These are phyloP conservation scores for Sisyra terminalis DNA, from an alignment of 2,888 invertebrate genomes.

Conservation along the genomic window DNA sequence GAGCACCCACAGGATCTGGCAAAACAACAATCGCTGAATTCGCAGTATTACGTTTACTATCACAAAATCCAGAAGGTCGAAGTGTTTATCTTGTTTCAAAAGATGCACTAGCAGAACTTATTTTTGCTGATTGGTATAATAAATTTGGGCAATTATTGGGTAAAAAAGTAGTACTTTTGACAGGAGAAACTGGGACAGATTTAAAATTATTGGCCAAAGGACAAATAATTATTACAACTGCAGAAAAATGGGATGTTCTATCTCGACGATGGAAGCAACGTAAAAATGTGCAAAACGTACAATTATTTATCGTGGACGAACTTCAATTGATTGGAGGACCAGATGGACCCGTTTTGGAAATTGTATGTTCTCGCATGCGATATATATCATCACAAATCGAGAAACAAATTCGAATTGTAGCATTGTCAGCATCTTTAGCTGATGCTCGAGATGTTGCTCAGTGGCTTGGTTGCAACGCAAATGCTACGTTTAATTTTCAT, in stretches of 20 bases:
- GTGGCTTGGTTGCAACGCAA: slow-evolving; percentile 90
- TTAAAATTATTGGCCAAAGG: slow-evolving; percentile 83
- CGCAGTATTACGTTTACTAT: slow-evolving; percentile 75
- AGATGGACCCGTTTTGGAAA: slow-evolving; percentile 86
- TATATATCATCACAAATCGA: slow-evolving; percentile 94
- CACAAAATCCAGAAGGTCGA: slow-evolving; percentile 55
- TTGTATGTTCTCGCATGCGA: slow-evolving; percentile 79
- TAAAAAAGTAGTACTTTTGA: slow-evolving; percentile 76
- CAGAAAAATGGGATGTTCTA: slow-evolving; percentile 97
- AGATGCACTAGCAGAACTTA: slow-evolving; percentile 77
- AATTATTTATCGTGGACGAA: slow-evolving; percentile 93
- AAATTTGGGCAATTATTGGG: slow-evolving; percentile 71
- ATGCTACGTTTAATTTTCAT: slow-evolving; percentile 95
- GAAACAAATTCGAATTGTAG: slow-evolving; percentile 80
- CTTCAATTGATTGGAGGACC: slow-evolving; percentile 80
- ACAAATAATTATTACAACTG: slow-evolving; percentile 91
- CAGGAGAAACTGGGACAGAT: slow-evolving; percentile 96
- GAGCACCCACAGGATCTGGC: slow-evolving; percentile 81
- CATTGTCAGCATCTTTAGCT: slow-evolving; percentile 81
- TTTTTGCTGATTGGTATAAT: slow-evolving; percentile 81
- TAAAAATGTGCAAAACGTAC: slow-evolving; percentile 94
- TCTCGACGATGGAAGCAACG: slow-evolving; percentile 98
- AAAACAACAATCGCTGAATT: slow-evolving; percentile 95
- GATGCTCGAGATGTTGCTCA: slow-evolving; percentile 92
- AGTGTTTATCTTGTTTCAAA: slow-evolving; percentile 90